These are phyloP conservation scores for Camponotus pennsylvanicus DNA, from an alignment of 1,140 invertebrate genomes.

Conservation along the genomic window DNA sequence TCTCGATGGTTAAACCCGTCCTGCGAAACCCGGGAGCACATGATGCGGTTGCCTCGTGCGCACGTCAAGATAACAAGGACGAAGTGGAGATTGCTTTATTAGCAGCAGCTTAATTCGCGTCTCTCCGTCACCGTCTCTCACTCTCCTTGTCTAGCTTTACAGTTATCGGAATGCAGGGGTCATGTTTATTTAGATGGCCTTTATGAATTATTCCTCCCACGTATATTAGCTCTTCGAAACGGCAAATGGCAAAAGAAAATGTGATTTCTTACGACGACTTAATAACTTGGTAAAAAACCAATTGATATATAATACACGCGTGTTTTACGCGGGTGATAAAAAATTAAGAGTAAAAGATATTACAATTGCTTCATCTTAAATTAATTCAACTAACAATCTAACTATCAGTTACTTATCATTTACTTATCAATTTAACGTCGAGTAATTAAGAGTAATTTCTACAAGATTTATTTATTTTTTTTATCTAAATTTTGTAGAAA, in stretches of 20 bases:
- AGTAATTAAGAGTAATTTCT: not conserved
- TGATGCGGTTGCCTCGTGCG: constrained; percentile 19
- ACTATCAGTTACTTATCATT: not conserved
- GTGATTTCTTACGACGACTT: constrained; percentile 7
- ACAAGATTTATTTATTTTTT: not conserved
- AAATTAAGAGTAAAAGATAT: not conserved
- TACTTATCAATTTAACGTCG: not conserved
- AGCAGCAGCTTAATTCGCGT: constrained; percentile 59
- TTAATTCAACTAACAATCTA: not conserved
- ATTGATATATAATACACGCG: too few relatives aligned
- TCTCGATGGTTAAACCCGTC: constrained; percentile 63
- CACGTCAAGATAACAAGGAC: constrained; percentile 65
- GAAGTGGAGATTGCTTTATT: constrained; percentile 68
- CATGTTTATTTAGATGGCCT: constrained; percentile 27
- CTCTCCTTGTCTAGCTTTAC: not conserved
- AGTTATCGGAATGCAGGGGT: constrained; percentile 11
- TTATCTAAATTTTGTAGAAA: not conserved
- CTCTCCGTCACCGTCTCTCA: not conserved
- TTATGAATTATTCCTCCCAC: constrained; percentile 28
- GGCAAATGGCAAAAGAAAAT: not conserved
- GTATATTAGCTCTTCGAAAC: not conserved
- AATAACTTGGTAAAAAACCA: not conserved
- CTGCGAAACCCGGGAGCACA: constrained; percentile 49
- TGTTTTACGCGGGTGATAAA: constrained; percentile 5
- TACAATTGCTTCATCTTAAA: not conserved